Percentiles rank a stretch among this genome's conserved stretches.
phyloP scores from a whole-genome alignment of 2,888 invertebrate genomes.

The Resseliella maxima region DNA sequence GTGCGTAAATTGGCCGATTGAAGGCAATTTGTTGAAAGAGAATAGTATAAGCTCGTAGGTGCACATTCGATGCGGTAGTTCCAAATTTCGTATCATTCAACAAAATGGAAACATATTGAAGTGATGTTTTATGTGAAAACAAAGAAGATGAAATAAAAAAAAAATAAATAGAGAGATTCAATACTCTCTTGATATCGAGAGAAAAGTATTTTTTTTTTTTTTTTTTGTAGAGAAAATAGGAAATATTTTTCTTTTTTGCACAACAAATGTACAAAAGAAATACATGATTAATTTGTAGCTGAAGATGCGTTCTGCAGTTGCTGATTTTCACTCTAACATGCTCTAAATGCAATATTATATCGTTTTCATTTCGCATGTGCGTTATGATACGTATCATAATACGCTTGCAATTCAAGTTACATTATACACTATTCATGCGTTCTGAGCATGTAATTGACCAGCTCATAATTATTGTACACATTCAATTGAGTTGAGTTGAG shows the following conservation, averaged over 20 bases:
- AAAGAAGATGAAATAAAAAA: not conserved
- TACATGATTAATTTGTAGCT: not conserved
- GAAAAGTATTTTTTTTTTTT: no score
- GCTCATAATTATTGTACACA: not conserved
- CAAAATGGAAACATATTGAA: no score
- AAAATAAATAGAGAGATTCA: not conserved
- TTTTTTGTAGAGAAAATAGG: no score
- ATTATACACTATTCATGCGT: not conserved
- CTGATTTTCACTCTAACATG: constrained; percentile 20
- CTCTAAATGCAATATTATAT: not conserved
- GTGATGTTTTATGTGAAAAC: not conserved
- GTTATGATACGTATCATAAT: not conserved
- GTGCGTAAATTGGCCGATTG: not conserved
- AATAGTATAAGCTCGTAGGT: not conserved
- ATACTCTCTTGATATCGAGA: not conserved
- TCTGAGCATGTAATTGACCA: not conserved
- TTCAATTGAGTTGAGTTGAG: not conserved
- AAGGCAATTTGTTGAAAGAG: not conserved
- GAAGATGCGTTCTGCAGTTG: constrained; percentile 2
- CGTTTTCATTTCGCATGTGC: not conserved
- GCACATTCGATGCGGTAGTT: not conserved
- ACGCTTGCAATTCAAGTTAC: not conserved
- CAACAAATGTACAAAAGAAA: not conserved
- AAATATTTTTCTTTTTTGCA: no score
- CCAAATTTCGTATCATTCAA: constrained; percentile 12